Evolutionary conservation across 2,797 vertebrate species (phyloP).

Genomic region (Thripadectes ignobilis): DNA sequence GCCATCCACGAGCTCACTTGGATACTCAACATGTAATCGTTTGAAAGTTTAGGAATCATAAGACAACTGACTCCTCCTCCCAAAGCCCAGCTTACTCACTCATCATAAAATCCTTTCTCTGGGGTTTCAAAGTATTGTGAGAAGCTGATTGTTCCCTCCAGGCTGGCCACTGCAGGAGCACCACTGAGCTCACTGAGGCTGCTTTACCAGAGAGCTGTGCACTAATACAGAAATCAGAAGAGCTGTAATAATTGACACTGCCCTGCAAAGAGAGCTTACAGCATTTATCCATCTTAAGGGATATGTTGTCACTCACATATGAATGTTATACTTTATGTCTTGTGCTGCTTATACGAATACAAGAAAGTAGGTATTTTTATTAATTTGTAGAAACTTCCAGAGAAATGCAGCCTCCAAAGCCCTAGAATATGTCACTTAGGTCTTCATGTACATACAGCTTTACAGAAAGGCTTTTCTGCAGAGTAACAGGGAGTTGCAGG

Average conservation of each 20-base stretch:
- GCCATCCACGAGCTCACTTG: not conserved
- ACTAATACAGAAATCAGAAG: slow-evolving; percentile 36
- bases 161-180: slow-evolving; percentile 25
- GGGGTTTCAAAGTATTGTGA: not conserved
- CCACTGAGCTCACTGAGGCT: not conserved
- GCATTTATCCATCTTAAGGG: slow-evolving; percentile 64
- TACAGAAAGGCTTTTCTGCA: slow-evolving; percentile 20
- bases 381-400: slow-evolving; percentile 35
- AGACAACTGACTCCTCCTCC: not conserved
- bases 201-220: not conserved
- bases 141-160: slow-evolving; percentile 26
- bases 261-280: slow-evolving; percentile 42
- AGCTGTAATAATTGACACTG: slow-evolving; percentile 24
- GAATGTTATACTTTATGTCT: not conserved
- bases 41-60: not conserved
- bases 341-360: not conserved
- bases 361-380: not conserved
- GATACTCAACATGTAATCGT: not conserved
- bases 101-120: not conserved
- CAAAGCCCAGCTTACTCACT: slow-evolving; percentile 9
- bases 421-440: not conserved
- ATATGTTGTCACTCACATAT: slow-evolving; percentile 17
- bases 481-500: not conserved
- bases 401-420: slow-evolving; percentile 26
- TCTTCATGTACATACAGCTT: not conserved